These are phyloP conservation scores for Coenonympha arcania DNA, from an alignment of 2,888 invertebrate species.

Conservation along the genomic window DNA sequence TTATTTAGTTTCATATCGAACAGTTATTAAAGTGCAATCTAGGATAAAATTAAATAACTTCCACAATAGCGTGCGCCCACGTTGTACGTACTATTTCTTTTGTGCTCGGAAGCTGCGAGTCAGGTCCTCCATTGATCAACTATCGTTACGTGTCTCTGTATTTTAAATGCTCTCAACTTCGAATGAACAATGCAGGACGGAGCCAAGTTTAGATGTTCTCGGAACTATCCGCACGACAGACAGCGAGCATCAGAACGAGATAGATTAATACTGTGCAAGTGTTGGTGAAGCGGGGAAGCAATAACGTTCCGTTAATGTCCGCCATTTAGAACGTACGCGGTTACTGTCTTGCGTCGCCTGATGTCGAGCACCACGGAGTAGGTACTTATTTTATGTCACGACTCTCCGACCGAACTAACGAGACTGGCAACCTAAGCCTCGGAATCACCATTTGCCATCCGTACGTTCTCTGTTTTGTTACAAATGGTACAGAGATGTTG, in stretches of 20 bases:
- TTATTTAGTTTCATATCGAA: slow-evolving; percentile 29
- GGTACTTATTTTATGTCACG: slow-evolving; percentile 48
- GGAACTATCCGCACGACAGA: slow-evolving; percentile 46
- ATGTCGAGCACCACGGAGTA: slow-evolving; percentile 45
- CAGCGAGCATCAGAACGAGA: slow-evolving; percentile 49
- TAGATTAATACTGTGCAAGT: slow-evolving; percentile 67
- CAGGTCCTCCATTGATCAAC: slow-evolving; percentile 23
- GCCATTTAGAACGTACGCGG: slow-evolving; percentile 64
- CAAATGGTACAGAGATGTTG: slow-evolving; percentile 65
- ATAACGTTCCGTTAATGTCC: slow-evolving; percentile 69
- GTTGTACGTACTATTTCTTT: slow-evolving; percentile 11
- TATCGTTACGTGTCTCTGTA: slow-evolving; percentile 17
- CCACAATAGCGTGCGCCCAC: slow-evolving; percentile 8
- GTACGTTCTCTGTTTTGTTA: slow-evolving; percentile 65
- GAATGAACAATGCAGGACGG: slow-evolving; percentile 30
- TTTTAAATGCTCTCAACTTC: slow-evolving; percentile 26
- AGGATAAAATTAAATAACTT: slow-evolving; percentile 20
- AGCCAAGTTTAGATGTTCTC: slow-evolving; percentile 45
- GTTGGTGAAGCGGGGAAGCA: slow-evolving; percentile 62
- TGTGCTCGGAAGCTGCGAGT: slow-evolving; percentile 11
- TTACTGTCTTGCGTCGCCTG: slow-evolving; percentile 57
- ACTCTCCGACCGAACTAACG: slow-evolving; percentile 43
- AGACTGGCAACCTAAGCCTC: slow-evolving; percentile 55
- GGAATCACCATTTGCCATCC: slow-evolving; percentile 63
- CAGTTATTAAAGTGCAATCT: slow-evolving; percentile 29